phyloP scores from a whole-genome alignment of 2,113 vertebrate species.

The Zosterops japonicus region DNA sequence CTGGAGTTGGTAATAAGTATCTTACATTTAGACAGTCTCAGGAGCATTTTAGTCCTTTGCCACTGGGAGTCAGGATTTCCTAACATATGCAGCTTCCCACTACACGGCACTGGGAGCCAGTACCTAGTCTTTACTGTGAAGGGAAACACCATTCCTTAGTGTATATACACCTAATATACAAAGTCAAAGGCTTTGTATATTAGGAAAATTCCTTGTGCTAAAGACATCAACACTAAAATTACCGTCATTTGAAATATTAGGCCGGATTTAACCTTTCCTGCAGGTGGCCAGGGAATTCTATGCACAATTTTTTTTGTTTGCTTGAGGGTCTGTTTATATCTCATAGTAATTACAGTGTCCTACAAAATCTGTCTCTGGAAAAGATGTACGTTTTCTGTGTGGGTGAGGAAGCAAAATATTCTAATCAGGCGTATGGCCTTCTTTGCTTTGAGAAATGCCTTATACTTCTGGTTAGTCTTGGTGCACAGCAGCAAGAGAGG shows the following conservation, averaged over 20 bases:
- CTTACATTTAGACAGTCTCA: not conserved
- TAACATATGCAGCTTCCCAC: not conserved
- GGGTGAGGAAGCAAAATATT: not conserved
- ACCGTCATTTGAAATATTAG: not conserved
- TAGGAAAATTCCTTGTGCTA: not conserved
- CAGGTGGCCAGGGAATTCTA: not conserved
- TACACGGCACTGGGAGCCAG: not conserved
- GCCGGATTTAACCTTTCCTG: not conserved
- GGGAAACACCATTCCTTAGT: not conserved
- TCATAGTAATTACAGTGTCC: not conserved
- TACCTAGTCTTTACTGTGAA: not conserved
- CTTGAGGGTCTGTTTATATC: not conserved
- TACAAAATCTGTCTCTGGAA: not conserved
- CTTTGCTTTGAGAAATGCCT: not conserved
- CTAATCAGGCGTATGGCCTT: not conserved
- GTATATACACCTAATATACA: too few relatives aligned
- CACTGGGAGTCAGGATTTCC: conserved; percentile 53
- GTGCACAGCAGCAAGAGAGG: not conserved
- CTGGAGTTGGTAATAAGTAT: not conserved
- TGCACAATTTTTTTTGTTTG: not conserved
- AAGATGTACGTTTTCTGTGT: rapidly evolving
- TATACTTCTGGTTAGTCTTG: not conserved
- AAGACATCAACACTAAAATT: not conserved
- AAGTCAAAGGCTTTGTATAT: rapidly evolving
- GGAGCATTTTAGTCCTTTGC: not conserved